These are phyloP conservation scores for Drosophila leonis DNA, from an alignment of 2,888 invertebrate species.

Conservation along the genomic window DNA sequence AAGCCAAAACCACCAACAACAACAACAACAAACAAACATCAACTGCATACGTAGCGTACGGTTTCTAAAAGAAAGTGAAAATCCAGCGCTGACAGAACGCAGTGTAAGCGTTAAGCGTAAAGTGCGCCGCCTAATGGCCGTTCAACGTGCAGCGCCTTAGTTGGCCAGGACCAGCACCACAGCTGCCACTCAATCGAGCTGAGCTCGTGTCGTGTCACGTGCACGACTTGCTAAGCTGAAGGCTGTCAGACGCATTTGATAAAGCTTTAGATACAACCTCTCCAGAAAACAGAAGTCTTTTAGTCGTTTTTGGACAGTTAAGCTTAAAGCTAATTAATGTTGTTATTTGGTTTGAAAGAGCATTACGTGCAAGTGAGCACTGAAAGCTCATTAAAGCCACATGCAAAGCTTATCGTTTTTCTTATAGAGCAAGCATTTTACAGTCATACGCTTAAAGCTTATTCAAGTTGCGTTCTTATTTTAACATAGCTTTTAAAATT, in stretches of 20 bases:
- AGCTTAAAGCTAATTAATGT: not conserved
- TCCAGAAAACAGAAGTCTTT: not conserved
- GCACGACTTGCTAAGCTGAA: constrained; percentile 1
- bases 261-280: not conserved
- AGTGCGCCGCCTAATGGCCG: constrained; percentile 71
- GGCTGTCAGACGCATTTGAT: not conserved
- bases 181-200: constrained; percentile 20
- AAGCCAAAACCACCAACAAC: constrained; percentile 8
- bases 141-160: constrained; percentile 57
- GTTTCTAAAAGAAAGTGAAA: constrained; percentile 81
- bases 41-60: constrained; percentile 28
- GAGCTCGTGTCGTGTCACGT: constrained; percentile 35
- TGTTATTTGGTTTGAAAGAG: not conserved
- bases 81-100: constrained; percentile 70
- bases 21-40: constrained; percentile 10
- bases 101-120: constrained; percentile 60
- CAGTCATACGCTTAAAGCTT: too few species aligned
- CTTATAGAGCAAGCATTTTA: too few species aligned
- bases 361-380: not conserved
- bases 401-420: too few species aligned
- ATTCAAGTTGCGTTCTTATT: too few species aligned
- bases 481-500: too few species aligned
- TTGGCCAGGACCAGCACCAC: constrained; percentile 75
- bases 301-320: not conserved
- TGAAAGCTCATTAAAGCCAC: not conserved